A percentile compares a stretch with the other conserved stretches of the same genome.
Conservation (phyloP, 2,888 invertebrate genomes). For the Sialis lutaria region DNA sequence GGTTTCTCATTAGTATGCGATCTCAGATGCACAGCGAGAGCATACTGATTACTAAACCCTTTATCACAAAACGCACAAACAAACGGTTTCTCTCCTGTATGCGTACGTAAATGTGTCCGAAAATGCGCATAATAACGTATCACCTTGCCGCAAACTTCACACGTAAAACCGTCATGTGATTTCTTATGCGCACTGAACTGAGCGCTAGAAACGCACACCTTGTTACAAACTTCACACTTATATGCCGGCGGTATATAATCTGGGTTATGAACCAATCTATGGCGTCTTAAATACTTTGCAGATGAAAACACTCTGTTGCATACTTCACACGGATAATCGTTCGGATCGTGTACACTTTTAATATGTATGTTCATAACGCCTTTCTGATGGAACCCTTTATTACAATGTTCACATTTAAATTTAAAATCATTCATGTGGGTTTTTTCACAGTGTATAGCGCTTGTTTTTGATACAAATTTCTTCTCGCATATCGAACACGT, state of each 20-base stretch:
- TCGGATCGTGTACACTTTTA: not conserved
- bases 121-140: conserved; percentile 2
- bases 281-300: conserved; percentile 12
- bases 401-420: conserved; percentile 8
- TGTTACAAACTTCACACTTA: conserved; percentile 12
- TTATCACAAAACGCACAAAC: conserved; percentile 6
- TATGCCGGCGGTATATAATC: conserved; percentile 10
- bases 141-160: conserved; percentile 6
- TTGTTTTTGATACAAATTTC: not conserved
- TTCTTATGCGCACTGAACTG: conserved; percentile 15
- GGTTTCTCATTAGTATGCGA: conserved; percentile 19
- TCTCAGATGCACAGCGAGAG: conserved; percentile 32
- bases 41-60: conserved; percentile 35
- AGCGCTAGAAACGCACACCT: conserved; percentile 2
- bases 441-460: not conserved
- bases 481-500: not conserved
- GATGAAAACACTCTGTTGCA: conserved; percentile 2
- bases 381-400: conserved; percentile 12
- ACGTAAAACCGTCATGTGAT: conserved; percentile 25
- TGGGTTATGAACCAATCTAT: conserved; percentile 10
- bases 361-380: conserved; percentile 7
- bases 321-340: not conserved
- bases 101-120: conserved; percentile 4
- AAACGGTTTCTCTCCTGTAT: conserved; percentile 6
- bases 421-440: not conserved